phyloP scores from a whole-genome alignment of 2,888 invertebrate genomes.

The Notocelia uddmanniana region DNA sequence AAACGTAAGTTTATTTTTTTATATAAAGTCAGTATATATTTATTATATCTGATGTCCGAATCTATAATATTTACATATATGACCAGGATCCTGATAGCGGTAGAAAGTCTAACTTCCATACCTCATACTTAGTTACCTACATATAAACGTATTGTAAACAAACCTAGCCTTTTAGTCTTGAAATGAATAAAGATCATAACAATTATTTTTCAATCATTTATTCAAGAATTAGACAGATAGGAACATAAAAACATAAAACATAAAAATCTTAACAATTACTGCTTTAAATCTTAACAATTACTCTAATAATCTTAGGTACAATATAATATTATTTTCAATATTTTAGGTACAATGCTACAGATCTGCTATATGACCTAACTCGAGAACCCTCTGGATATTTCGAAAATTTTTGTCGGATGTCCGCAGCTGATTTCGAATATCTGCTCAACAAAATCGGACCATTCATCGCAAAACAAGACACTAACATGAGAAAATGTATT shows the following conservation, averaged over 20 bases:
- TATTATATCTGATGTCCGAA: conserved; percentile 40
- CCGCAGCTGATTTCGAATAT: conserved; percentile 36
- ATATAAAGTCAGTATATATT: conserved; percentile 35
- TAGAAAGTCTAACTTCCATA: conserved; percentile 41
- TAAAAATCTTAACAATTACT: conserved; percentile 38
- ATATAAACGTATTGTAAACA: conserved; percentile 27
- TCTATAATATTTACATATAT: conserved; percentile 42
- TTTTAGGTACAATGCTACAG: conserved; percentile 43
- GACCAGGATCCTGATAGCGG: conserved; percentile 43
- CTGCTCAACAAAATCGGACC: conserved; percentile 39
- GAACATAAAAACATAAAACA: conserved; percentile 14
- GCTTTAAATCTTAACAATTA: conserved; percentile 1
- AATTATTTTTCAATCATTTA: conserved; percentile 43
- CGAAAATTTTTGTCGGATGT: conserved; percentile 40
- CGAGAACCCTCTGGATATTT: conserved; percentile 40
- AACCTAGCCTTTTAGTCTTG: conserved; percentile 39
- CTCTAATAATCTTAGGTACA: conserved; percentile 11
- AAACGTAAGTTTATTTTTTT: conserved; percentile 28
- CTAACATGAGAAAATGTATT: conserved; percentile 43
- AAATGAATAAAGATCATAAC: conserved; percentile 40
- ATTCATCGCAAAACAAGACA: conserved; percentile 36
- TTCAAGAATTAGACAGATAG: conserved; percentile 38
- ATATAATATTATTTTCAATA: conserved; percentile 40
- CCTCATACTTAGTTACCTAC: conserved; percentile 39
- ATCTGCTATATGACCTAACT: conserved; percentile 37